A percentile compares a stretch with the other conserved stretches of the same genome.
These are phyloP conservation scores for Lasioglossum malachurum DNA, from an alignment of 2,888 invertebrate species.

Conservation along the genomic window DNA sequence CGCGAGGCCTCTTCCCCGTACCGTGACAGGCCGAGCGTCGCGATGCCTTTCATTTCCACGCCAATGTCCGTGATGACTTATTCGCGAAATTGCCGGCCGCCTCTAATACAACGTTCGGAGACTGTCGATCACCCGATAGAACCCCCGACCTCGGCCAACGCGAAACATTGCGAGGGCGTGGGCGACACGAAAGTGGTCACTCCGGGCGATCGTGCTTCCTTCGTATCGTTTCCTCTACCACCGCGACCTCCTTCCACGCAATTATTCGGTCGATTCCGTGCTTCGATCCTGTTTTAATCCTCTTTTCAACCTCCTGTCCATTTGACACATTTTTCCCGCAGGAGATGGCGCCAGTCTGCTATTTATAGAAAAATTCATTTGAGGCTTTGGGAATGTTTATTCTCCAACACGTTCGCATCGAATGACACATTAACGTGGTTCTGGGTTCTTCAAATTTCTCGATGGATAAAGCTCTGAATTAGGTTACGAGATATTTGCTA, in stretches of 20 bases:
- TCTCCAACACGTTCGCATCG: no score
- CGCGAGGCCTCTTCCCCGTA: conserved; percentile 6
- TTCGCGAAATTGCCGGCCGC: conserved; percentile 42
- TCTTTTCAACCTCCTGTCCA: background rate
- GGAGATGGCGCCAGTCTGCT: background rate
- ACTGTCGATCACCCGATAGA: conserved; percentile 35
- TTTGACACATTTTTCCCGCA: background rate
- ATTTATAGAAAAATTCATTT: background rate
- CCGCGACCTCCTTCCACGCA: conserved; percentile 2
- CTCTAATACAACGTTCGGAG: conserved; percentile 36
- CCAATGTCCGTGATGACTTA: conserved; percentile 37
- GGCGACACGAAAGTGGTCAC: conserved; percentile 7
- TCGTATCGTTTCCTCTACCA: background rate
- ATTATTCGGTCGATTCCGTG: background rate
- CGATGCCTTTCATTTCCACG: conserved; percentile 12
- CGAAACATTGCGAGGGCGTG: conserved; percentile 5
- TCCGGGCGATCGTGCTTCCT: conserved; percentile 4
- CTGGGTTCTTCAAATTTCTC: no score
- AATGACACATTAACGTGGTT: no score
- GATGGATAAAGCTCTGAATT: no score
- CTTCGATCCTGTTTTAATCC: background rate
- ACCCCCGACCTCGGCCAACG: background rate
- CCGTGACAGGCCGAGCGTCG: background rate
- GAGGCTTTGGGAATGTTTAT: no score
- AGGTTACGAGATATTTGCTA: no score